Base-by-base conservation (phyloP, 2,113 vertebrate species). In the Stomatorhinus ivindoensis region DNA sequence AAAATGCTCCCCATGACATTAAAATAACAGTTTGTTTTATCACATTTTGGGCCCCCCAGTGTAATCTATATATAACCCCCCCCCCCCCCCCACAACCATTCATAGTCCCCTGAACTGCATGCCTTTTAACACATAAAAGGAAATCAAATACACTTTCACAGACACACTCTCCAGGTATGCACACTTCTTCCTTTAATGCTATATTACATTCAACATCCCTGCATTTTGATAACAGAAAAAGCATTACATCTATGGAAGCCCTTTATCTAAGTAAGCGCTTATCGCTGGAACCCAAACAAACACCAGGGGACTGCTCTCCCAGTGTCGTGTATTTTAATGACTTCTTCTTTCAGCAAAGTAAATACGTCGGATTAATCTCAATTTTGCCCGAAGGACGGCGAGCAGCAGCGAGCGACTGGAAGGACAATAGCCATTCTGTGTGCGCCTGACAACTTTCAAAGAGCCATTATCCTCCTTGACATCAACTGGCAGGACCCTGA, bases 331-430 rank as follows among this genome's bases (percentile, higher is more conserved):
- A 61, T 86, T 91, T 90, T 88, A 91, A 90, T 90, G 58, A 90
- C 89, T 91, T 48, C 85, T 89, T 7, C 65, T 89, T 27, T 90
- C 31, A 73, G 90, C 89, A 46, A 87, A 85, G 42, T 82, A 88
- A 84, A 88, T 65, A 90, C 86, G 87, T 89, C 87, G 88, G 90
- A 92, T 90, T 90, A 90, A 87, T 91, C 90, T 90, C 39, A 35
- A 24, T 89, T 89, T 89, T 31, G 31, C 69, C 80, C 17, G 24
- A 80, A 73, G 48, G 73, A 89, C 90, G 76, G 50, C 0, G 42
- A 90, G 88, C 44, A 65, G 87, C 65, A 86, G 87, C 39, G 58
- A 48, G 50, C 51, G 73, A 91, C 15, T 8, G 84, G 50, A 46
- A 87, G 47, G 51, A 3, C 31, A 86, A 55, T 83, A 73, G 31